A percentile compares a stretch with the other conserved stretches of the same genome.
Evolutionary conservation across 1,140 invertebrate genomes (phyloP).

Genomic region (Drosophila triauraria): DNA sequence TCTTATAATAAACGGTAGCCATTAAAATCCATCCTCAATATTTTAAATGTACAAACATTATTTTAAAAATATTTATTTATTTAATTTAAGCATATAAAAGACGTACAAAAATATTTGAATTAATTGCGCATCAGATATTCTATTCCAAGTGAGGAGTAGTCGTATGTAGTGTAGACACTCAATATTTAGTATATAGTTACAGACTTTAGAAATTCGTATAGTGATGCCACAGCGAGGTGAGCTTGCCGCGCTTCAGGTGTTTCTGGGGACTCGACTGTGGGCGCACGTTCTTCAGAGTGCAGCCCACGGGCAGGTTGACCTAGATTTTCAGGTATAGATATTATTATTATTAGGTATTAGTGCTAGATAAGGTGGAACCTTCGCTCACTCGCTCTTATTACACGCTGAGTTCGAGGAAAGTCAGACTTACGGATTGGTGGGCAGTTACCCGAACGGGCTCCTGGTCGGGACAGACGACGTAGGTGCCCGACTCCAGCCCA

Average conservation of each 20-base stretch:
- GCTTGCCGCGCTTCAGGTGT: slow-evolving; percentile 59
- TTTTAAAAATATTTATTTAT: slow-evolving; percentile 38
- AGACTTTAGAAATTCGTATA: slow-evolving; percentile 50
- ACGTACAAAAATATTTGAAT: slow-evolving; percentile 45
- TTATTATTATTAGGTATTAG: not conserved
- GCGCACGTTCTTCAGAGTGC: slow-evolving; percentile 78
- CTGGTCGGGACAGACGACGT: slow-evolving; percentile 71
- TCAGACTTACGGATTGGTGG: slow-evolving; percentile 75
- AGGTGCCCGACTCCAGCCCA: slow-evolving; percentile 58
- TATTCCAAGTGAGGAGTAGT: slow-evolving; percentile 4
- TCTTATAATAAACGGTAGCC: not conserved
- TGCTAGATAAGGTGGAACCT: slow-evolving; percentile 20
- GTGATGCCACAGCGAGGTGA: slow-evolving; percentile 70
- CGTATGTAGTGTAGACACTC: not conserved
- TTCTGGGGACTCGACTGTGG: slow-evolving; percentile 45
- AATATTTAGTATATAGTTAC: slow-evolving; percentile 1
- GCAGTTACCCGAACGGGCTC: slow-evolving; percentile 71
- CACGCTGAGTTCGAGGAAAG: slow-evolving; percentile 19
- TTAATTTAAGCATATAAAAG: slow-evolving; percentile 52
- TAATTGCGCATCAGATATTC: slow-evolving; percentile 28
- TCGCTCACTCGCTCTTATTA: slow-evolving; percentile 27
- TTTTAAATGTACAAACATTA: too few relatives aligned
- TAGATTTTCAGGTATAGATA: slow-evolving; percentile 35
- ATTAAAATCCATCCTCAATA: not conserved
- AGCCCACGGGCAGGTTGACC: slow-evolving; percentile 75